Evolutionary conservation across 2,888 invertebrate genomes (phyloP).

Genomic region (Himalopsyche japonica): DNA sequence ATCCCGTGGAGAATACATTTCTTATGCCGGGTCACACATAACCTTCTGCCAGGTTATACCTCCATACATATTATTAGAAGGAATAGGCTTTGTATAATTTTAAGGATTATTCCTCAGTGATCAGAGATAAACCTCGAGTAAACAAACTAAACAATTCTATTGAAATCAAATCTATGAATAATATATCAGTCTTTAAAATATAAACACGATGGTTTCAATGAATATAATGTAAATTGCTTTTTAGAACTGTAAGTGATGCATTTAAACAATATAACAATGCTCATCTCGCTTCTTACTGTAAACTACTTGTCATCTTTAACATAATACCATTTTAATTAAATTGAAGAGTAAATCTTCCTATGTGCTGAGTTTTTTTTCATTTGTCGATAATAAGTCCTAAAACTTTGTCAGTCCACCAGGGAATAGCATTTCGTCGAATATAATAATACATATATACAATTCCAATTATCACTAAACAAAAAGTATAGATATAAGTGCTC

Average conservation of each 20-base stretch:
- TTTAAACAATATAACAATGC: background rate
- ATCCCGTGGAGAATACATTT: conserved; percentile 13
- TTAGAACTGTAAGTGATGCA: background rate
- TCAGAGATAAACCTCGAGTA: conserved; percentile 24
- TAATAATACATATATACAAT: no score
- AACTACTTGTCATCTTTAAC: no score
- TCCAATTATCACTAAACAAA: no score
- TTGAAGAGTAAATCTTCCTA: no score
- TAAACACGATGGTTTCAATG: background rate
- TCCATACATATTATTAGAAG: background rate
- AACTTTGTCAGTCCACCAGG: no score
- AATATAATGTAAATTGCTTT: background rate
- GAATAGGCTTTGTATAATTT: conserved; percentile 3
- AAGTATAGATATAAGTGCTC: no score
- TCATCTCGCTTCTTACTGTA: no score
- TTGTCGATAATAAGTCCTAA: no score
- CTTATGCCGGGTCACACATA: background rate
- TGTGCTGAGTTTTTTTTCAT: no score
- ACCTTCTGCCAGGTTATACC: background rate
- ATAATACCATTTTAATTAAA: no score
- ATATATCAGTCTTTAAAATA: conserved; percentile 4
- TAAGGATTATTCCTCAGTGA: conserved; percentile 8
- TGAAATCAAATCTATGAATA: conserved; percentile 25
- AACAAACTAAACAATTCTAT: conserved; percentile 13
- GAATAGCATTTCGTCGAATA: no score